phyloP scores from a whole-genome alignment of 2,113 vertebrate species.

The Todiramphus chloris region DNA sequence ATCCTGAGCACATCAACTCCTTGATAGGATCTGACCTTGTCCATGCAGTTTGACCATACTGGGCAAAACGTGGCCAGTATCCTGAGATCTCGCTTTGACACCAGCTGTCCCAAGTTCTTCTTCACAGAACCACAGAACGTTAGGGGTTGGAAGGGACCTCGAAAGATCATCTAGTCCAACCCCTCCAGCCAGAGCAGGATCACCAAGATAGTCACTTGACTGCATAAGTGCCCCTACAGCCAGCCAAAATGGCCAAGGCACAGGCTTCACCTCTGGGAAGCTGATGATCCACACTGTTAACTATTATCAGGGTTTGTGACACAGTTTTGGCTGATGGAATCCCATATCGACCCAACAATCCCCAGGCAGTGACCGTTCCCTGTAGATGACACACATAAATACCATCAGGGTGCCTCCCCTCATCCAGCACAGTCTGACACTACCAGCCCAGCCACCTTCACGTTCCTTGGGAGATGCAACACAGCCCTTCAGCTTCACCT shows the following conservation, averaged over 20 bases:
- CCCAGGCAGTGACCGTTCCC: neutral
- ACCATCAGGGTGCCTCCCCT: neutral
- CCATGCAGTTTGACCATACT: neutral
- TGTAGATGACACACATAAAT: neutral
- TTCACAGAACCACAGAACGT: no score
- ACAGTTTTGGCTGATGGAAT: neutral
- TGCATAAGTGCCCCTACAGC: fast-evolving
- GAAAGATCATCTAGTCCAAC: no score
- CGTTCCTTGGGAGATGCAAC: neutral
- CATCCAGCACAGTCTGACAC: neutral
- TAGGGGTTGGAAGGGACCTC: no score
- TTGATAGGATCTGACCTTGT: neutral
- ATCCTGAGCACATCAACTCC: neutral
- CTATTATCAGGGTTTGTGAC: neutral
- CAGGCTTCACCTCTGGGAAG: neutral
- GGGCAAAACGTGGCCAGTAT: neutral
- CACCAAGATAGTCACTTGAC: neutral
- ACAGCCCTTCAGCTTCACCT: neutral
- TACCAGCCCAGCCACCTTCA: neutral
- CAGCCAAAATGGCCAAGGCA: neutral
- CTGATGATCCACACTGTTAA: neutral
- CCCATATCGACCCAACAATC: neutral
- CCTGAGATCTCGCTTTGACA: neutral
- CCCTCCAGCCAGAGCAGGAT: no score
- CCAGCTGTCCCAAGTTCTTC: neutral